These are phyloP conservation scores for Grantiella picta DNA, from an alignment of 2,113 vertebrate species.

Conservation along the genomic window DNA sequence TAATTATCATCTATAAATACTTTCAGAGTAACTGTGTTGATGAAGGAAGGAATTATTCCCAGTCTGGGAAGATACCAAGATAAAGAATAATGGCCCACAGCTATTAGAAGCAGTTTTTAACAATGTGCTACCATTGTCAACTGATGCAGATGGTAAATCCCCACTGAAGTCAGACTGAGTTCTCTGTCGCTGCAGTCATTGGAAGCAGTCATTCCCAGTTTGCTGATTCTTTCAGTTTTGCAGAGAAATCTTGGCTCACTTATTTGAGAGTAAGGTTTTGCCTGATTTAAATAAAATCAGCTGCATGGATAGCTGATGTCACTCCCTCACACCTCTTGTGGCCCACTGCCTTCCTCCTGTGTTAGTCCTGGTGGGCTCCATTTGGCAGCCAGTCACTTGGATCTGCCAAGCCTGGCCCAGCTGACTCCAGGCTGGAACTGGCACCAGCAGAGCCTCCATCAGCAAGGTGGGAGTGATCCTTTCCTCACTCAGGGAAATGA, in stretches of 20 bases:
- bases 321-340: background rate
- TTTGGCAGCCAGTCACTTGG: background rate
- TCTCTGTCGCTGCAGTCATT: background rate
- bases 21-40: background rate
- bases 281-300: background rate
- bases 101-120: background rate
- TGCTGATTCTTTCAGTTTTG: background rate
- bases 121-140: background rate
- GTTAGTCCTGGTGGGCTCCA: background rate
- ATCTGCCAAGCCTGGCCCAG: background rate
- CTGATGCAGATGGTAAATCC: background rate
- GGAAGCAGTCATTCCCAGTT: background rate
- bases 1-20: background rate
- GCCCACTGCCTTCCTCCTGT: fast-evolving
- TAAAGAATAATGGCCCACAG: background rate
- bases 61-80: background rate
- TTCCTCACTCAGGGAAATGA: background rate
- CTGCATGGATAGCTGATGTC: background rate
- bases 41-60: conserved; percentile 21
- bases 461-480: background rate
- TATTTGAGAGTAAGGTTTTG: background rate
- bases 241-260: background rate
- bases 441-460: background rate
- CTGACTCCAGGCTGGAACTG: background rate
- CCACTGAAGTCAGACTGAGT: background rate